Evolutionary conservation across 2,113 vertebrate species (phyloP).

Genomic region (Chloroceryle aenea): DNA sequence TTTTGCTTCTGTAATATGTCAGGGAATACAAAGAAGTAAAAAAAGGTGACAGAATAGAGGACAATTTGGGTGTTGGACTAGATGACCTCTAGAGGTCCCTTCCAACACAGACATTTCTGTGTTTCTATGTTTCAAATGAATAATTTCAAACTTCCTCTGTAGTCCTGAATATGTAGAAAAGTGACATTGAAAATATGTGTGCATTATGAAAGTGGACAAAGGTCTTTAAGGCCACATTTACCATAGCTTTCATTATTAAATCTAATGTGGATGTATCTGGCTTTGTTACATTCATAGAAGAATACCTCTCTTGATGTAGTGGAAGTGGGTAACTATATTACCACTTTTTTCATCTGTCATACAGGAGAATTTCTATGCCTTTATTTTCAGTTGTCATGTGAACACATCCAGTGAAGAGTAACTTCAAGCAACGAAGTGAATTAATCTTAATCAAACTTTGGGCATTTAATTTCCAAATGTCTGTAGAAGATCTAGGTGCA

Average conservation of each 20-base stretch:
- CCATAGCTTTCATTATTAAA: not conserved
- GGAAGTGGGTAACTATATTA: not conserved
- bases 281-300: not conserved
- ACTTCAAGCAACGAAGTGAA: not conserved
- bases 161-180: not conserved
- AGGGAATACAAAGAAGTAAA: not conserved
- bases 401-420: not conserved
- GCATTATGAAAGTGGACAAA: not conserved
- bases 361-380: not conserved
- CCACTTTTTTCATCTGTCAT: not conserved
- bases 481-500: not conserved
- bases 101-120: too few species aligned
- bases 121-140: not conserved
- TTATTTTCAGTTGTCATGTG: not conserved
- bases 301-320: not conserved
- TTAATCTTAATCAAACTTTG: not conserved
- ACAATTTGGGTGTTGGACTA: not conserved
- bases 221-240: not conserved
- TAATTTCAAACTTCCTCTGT: not conserved
- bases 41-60: not conserved
- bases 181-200: rapidly evolving
- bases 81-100: too few species aligned
- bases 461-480: not conserved
- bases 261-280: not conserved
- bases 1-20: not conserved